Conservation (phyloP, 2,113 vertebrate genomes). For the Ailuropoda melanoleuca region DNA sequence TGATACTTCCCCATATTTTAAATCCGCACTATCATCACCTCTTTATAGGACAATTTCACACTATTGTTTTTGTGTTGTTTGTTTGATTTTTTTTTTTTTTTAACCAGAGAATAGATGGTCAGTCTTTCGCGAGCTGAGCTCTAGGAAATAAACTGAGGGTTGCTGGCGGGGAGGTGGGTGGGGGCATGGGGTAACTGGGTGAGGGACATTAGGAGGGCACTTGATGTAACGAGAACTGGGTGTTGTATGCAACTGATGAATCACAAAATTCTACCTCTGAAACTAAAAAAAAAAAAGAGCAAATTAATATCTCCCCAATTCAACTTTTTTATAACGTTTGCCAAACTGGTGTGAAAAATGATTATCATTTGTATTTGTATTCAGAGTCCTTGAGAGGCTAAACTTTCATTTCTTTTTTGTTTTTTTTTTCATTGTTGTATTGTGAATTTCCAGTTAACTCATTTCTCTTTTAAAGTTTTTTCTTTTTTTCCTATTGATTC, state of each 20-base stretch:
- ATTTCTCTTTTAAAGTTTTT: neutral
- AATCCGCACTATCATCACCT: neutral
- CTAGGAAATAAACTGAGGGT: too few species aligned
- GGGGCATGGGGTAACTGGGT: too few species aligned
- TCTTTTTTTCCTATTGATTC: neutral
- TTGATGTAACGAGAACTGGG: too few species aligned
- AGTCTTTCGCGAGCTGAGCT: neutral
- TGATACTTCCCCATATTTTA: neutral
- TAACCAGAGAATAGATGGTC: neutral
- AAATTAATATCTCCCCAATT: neutral
- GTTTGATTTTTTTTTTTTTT: too few species aligned
- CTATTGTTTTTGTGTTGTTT: neutral
- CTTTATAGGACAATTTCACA: neutral
- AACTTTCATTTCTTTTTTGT: neutral
- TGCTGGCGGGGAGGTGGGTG: too few species aligned
- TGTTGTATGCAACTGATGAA: too few species aligned
- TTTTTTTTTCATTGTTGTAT: neutral
- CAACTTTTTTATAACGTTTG: neutral
- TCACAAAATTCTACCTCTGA: too few species aligned
- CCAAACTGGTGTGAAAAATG: neutral
- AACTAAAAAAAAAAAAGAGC: too few species aligned
- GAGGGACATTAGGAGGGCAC: too few species aligned
- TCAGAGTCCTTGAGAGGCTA: neutral
- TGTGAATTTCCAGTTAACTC: neutral
- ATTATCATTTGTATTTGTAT: neutral